phyloP scores from a whole-genome alignment of 2,888 invertebrate species.

The Rhabditophanes sp. region DNA sequence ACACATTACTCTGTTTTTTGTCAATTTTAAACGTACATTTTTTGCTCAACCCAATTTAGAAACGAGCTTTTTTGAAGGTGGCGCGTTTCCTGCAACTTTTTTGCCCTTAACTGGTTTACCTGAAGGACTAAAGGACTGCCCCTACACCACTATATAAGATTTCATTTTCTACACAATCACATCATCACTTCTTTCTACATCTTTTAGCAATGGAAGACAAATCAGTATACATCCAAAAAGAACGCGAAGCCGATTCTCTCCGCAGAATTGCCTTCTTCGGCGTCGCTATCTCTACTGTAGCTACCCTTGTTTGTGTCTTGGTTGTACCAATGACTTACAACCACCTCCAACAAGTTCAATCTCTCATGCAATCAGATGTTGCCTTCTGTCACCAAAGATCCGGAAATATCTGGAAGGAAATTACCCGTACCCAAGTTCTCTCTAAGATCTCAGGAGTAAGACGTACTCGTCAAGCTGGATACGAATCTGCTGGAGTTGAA shows the following conservation, averaged over 20 bases:
- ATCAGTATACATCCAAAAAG: too few species aligned
- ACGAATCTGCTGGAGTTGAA: slow-evolving; percentile 2
- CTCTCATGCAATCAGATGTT: slow-evolving; percentile 29
- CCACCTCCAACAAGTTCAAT: slow-evolving; percentile 35
- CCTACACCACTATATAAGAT: too few species aligned
- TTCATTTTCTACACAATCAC: too few species aligned
- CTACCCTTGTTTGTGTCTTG: slow-evolving; percentile 33
- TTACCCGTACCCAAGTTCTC: slow-evolving; percentile 33
- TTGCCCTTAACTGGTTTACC: too few species aligned
- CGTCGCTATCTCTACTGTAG: slow-evolving; percentile 31
- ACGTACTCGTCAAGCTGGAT: slow-evolving; percentile 9
- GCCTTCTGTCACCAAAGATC: slow-evolving; percentile 37
- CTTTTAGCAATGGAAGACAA: too few species aligned
- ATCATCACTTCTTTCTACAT: too few species aligned
- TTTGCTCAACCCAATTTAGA: too few species aligned
- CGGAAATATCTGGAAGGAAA: slow-evolving; percentile 34
- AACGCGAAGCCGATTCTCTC: slow-evolving; percentile 22
- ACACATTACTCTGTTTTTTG: too few species aligned
- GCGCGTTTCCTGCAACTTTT: too few species aligned
- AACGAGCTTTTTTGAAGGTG: too few species aligned
- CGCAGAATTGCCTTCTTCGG: slow-evolving; percentile 35
- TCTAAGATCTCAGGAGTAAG: slow-evolving; percentile 11
- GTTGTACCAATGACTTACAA: slow-evolving; percentile 37
- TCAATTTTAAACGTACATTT: too few species aligned
- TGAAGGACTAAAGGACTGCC: too few species aligned